Percentiles rank a stretch among this genome's conserved stretches.
These are phyloP conservation scores for Oncorhynchus clarkii DNA, from an alignment of 2,113 vertebrate species.

Conservation along the genomic window DNA sequence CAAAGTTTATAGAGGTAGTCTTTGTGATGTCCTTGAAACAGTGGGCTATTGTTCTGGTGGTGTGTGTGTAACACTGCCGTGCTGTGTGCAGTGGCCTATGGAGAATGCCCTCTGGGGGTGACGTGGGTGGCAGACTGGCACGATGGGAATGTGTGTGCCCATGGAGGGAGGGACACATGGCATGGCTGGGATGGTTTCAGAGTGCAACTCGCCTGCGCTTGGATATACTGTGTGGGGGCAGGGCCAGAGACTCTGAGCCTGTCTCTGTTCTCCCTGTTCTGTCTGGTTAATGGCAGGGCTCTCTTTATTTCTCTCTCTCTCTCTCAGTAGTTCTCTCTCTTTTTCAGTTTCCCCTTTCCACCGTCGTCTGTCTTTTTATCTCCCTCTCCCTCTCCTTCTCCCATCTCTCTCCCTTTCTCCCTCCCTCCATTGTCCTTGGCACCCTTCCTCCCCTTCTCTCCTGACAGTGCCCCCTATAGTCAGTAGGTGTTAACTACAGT, in stretches of 20 bases:
- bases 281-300: too few species aligned
- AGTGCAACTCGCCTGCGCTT: constrained; percentile 46
- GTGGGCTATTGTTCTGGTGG: constrained; percentile 25
- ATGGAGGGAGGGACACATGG: not conserved
- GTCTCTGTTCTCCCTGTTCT: too few species aligned
- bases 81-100: constrained; percentile 26
- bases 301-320: constrained; percentile 1
- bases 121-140: constrained; percentile 58
- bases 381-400: constrained; percentile 10
- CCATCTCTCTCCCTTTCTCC: constrained; percentile 3
- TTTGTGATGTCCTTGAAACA: not conserved
- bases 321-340: not conserved
- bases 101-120: constrained; percentile 52
- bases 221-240: constrained; percentile 46
- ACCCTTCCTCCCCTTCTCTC: not conserved
- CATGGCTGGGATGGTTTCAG: constrained; percentile 58
- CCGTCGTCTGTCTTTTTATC: constrained; percentile 16
- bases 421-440: not conserved
- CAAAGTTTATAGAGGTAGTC: not conserved
- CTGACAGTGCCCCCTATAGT: constrained; percentile 1
- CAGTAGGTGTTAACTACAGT: not conserved
- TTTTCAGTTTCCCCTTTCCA: not conserved
- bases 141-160: constrained; percentile 58
- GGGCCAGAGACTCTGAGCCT: constrained; percentile 8
- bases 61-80: constrained; percentile 3